Base-by-base conservation (phyloP, 2,888 invertebrate genomes). In the Diachrysia chrysitis region DNA sequence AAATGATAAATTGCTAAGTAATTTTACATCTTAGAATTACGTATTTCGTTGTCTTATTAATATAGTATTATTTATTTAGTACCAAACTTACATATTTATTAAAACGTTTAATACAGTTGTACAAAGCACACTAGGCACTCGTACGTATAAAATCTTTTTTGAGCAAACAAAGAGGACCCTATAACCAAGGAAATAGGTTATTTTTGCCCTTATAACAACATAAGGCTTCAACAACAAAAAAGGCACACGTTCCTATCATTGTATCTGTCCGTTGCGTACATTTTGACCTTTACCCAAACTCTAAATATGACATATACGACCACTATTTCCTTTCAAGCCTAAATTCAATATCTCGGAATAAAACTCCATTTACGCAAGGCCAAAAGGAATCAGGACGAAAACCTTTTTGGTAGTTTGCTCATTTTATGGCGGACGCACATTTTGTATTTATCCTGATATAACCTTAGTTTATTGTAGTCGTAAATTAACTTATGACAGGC, bases 381-480 rank as follows among this genome's bases (percentile, higher is more conserved):
- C n/a, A 21, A 21, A 3, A 51, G 21, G 48, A 51, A 51, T 51
- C 19, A 12, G 70, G 56, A 59, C 51, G 10, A 37, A 63, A 58
- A 71, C 63, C 58, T 59, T 53, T 67, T 65, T 62, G 69, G 73
- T 78, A 70, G 73, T 74, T 71, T 63, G 66, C 66, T 53, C 65
- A 77, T 72, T 73, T 75, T 72, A 78, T 67, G 56, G 70, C 73
- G 76, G 76, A 65, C 71, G 54, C 58, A 78, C 69, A 79, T 61
- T 61, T 60, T 59, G 66, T 68, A 64, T 60, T 59, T 71, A 66
- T 70, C 62, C 66, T 71, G 54, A 21, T 51, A 64, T 56, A 25
- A 53, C 53, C 60, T 65, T 72, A 68, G 71, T 68, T 65, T 60
- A 59, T 58, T 71, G 58, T 9, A 37, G 48, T 71, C 76, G 61